phyloP scores from a whole-genome alignment of 2,888 invertebrate genomes.

The Lepas anatifera region DNA sequence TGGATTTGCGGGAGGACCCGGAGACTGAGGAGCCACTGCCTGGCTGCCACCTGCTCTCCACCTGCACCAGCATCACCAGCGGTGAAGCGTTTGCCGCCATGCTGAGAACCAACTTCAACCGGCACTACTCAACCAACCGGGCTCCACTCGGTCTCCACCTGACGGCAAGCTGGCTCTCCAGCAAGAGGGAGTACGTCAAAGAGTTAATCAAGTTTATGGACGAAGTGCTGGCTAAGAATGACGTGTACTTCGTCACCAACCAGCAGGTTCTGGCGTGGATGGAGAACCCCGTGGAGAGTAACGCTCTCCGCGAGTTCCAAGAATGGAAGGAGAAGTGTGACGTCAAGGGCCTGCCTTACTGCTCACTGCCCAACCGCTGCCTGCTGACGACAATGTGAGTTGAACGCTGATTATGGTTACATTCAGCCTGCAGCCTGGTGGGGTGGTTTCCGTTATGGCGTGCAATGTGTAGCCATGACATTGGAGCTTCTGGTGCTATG shows the following conservation, averaged over 20 bases:
- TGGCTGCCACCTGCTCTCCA: slow-evolving; percentile 86
- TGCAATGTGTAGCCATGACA: no score
- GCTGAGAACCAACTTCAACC: slow-evolving; percentile 84
- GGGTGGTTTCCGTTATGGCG: no score
- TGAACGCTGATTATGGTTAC: no score
- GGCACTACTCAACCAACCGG: slow-evolving; percentile 83
- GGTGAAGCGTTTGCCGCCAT: slow-evolving; percentile 41
- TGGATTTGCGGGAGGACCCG: slow-evolving; percentile 85
- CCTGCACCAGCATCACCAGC: slow-evolving; percentile 65
- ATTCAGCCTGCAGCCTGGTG: no score
- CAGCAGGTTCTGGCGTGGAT: slow-evolving; percentile 84
- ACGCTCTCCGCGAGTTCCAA: slow-evolving; percentile 75
- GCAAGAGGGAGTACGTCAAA: slow-evolving; percentile 83
- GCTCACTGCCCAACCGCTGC: slow-evolving; percentile 82
- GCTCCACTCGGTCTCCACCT: slow-evolving; percentile 74
- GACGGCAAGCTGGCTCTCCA: slow-evolving; percentile 81
- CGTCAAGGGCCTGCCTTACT: slow-evolving; percentile 83
- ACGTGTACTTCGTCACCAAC: slow-evolving; percentile 81
- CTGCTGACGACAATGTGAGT: slow-evolving; percentile 59
- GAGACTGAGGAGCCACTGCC: slow-evolving; percentile 85
- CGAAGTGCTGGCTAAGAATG: slow-evolving; percentile 76
- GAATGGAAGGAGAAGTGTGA: slow-evolving; percentile 95
- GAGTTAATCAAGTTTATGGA: slow-evolving; percentile 86
- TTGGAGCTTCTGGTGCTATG: no score
- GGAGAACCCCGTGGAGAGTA: slow-evolving; percentile 83